Base-by-base conservation (phyloP, 2,113 vertebrate species). In the Alosa alosa region DNA sequence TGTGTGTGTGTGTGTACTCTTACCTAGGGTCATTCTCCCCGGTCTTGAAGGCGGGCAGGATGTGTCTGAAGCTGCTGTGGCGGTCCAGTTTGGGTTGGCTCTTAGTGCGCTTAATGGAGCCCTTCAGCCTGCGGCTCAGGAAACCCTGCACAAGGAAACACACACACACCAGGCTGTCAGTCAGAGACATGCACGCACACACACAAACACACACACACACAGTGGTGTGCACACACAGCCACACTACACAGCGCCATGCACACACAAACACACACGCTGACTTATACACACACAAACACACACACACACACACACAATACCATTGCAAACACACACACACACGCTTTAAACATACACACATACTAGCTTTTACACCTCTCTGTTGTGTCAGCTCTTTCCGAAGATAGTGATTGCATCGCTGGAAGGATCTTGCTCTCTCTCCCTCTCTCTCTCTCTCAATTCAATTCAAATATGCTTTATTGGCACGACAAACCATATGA, bases 91-190 rank as follows among this genome's bases (percentile, higher is more conserved):
- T 99, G 83, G 97, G 96, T 90, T 98, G 97, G 92, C 97, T 98
- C 90, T 96, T 97, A 93, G 97, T 97, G 86, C 97, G 94, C 90
- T 97, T 97, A 89, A 98, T 98, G 93, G 98, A 99, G 93, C 96
- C 97, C 92, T 98, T 99, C 89, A 99, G 93, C 90, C 96, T 95
- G 13, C 96, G 96, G 92, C 97, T 97, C 93, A 99, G 95, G 91
- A 97, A 99, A 81, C 96, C 97, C 94, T 94, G 91, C 52, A 85
- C 31, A 86, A 57, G 85, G 87, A 86, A 17, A 72, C 64, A 72
- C 64, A 47, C 6, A 47, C 46, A 47, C 46, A 47, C 46, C 17
- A 18, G 52, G 3, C 52, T 18, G 52, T 57, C 52, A 18, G 18
- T 57, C 18, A 57, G 17, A 64, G 20, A 64, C 57, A 64, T 18